Evolutionary conservation across 2,113 vertebrate species (phyloP), one percentile per base, ranked within the genome.

Genomic region (Melanotaenia duboulayi): DNA sequence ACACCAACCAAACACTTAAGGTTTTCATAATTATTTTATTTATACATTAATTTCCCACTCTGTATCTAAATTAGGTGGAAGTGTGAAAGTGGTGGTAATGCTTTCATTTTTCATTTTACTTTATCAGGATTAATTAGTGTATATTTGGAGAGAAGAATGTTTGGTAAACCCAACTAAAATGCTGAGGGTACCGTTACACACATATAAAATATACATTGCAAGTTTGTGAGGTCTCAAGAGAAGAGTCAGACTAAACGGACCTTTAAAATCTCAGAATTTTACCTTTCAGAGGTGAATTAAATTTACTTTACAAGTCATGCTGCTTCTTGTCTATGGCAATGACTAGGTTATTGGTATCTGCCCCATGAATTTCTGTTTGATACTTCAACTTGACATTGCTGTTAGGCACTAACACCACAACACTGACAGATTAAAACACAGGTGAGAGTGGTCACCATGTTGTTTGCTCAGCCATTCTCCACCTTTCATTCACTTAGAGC

Each of bases 331-430:
- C 60, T 62, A 0, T 16, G 55, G 17, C 44, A 48, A 48, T 48
- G 17, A 48, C 19, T 17, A 5, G 44, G 44, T 65, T 69, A 79
- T 65, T 66, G 76, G 54, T 74, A 81, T 81, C 71, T 79, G 58
- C 74, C 74, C 65, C 40, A 65, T 78, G 75, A 79, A 74, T 82
- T 79, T 82, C 24, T 50, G 23, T 71, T 75, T 82, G 69, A 71
- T 77, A 60, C 70, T 24, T 77, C 76, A 86, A 82, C 59, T 63
- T 39, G 67, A 78, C 60, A 55, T 46, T 40, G 8, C 52, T 65
- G 4, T 80, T 62, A 17, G 28, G 28, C 4, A 11, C 37, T 42
- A 73, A 76, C 55, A 52, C 69, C 13, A 28, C 78, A 66, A 51
- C 12, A 19, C 44, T 23, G 1, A 0, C 46, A 60, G 69, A 75